Conservation (phyloP, 2,113 vertebrate species). For the Gracilinanus agilis region DNA sequence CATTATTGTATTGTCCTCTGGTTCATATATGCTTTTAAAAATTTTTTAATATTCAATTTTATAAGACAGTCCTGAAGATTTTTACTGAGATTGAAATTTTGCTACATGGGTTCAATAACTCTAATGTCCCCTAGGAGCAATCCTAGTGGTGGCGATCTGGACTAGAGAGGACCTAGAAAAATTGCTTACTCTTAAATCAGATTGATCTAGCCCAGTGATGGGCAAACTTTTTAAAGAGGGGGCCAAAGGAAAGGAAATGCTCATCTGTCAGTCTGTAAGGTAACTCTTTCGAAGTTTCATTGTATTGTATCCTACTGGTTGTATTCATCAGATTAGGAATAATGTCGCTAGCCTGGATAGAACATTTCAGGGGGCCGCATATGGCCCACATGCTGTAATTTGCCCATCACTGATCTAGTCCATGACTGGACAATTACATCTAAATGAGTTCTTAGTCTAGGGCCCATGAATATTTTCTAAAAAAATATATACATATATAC, state of each 20-base stretch:
- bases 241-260: too few species aligned
- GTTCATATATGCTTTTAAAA: neutral
- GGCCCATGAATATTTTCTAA: neutral
- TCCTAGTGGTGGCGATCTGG: neutral
- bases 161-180: neutral
- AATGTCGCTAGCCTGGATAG: too few species aligned
- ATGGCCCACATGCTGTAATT: too few species aligned
- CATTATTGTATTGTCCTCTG: neutral
- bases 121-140: neutral
- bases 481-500: too few species aligned
- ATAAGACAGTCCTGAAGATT: slow-evolving; percentile 1
- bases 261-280: too few species aligned
- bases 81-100: neutral
- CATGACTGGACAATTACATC: neutral
- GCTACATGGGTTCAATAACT: neutral
- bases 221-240: too few species aligned
- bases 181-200: neutral
- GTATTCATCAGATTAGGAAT: too few species aligned
- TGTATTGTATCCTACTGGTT: too few species aligned
- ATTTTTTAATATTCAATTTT: slow-evolving; percentile 8
- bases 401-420: too few species aligned
- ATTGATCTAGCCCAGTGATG: too few species aligned
- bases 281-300: too few species aligned
- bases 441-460: neutral
- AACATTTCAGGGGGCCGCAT: too few species aligned